A percentile compares a stretch with the other conserved stretches of the same genome.
Conservation (phyloP, 1,140 invertebrate genomes). For the Vanessa tameamea region DNA sequence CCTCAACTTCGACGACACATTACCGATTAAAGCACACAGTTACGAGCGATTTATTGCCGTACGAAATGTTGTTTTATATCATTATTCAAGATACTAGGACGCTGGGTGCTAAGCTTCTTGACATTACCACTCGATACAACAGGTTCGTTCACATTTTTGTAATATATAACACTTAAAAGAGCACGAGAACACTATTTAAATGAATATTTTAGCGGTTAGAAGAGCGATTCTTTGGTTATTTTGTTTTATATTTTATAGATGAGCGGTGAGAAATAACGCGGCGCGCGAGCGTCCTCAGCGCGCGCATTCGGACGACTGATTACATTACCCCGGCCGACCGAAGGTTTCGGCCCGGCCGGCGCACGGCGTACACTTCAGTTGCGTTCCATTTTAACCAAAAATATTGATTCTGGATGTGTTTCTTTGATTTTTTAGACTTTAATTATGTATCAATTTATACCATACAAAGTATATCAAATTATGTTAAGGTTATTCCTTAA, state of each 20-base stretch:
- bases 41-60: slow-evolving; percentile 66
- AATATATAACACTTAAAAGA: slow-evolving; percentile 44
- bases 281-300: slow-evolving; percentile 29
- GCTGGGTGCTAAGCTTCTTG: slow-evolving; percentile 55
- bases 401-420: slow-evolving; percentile 45
- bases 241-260: slow-evolving; percentile 61
- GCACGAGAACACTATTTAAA: slow-evolving; percentile 51
- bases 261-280: slow-evolving; percentile 12
- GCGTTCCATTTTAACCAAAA: slow-evolving; percentile 62
- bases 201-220: slow-evolving; percentile 48
- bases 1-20: slow-evolving; percentile 56
- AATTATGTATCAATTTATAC: background rate
- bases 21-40: slow-evolving; percentile 66
- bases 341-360: slow-evolving; percentile 65
- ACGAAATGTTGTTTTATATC: slow-evolving; percentile 74
- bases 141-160: slow-evolving; percentile 51
- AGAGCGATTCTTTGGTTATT: slow-evolving; percentile 62
- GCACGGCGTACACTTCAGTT: slow-evolving; percentile 45
- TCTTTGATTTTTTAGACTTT: slow-evolving; percentile 5
- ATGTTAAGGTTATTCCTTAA: too few species aligned
- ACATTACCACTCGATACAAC: slow-evolving; percentile 48
- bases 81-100: slow-evolving; percentile 63
- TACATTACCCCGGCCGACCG: slow-evolving; percentile 60
- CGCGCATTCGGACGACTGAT: slow-evolving; percentile 61
- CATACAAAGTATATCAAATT: background rate